These are phyloP conservation scores for Macquaria australasica DNA, from an alignment of 2,113 vertebrate genomes.

Conservation along the genomic window DNA sequence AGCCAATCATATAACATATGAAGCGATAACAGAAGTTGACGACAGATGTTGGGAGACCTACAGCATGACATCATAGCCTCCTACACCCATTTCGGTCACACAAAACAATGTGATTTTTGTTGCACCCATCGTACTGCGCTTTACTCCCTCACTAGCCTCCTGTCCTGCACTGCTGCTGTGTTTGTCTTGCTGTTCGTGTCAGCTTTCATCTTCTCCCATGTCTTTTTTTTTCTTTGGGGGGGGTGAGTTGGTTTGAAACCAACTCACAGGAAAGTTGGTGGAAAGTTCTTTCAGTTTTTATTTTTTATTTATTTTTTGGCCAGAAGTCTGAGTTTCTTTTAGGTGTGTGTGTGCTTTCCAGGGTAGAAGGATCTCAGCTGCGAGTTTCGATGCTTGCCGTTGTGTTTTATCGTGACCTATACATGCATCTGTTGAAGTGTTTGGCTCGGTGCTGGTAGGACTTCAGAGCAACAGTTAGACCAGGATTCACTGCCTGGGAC, in stretches of 20 bases:
- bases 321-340: slow-evolving; percentile 28
- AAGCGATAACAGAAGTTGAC: neutral
- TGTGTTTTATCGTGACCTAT: slow-evolving; percentile 10
- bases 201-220: slow-evolving; percentile 37
- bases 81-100: slow-evolving; percentile 37
- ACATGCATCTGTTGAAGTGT: slow-evolving; percentile 36
- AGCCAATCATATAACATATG: neutral
- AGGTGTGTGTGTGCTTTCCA: slow-evolving; percentile 26
- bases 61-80: slow-evolving; percentile 59
- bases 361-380: slow-evolving; percentile 5
- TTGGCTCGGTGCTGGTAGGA: slow-evolving; percentile 46
- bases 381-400: neutral
- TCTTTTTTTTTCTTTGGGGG: neutral
- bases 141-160: neutral
- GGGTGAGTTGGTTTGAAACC: neutral
- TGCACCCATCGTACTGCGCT: slow-evolving; percentile 16
- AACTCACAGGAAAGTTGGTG: slow-evolving; percentile 49
- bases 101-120: slow-evolving; percentile 48
- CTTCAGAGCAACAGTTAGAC: slow-evolving; percentile 68
- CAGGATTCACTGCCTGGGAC: slow-evolving; percentile 58
- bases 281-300: slow-evolving; percentile 30
- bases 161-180: slow-evolving; percentile 15
- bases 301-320: slow-evolving; percentile 13
- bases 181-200: slow-evolving; percentile 30
- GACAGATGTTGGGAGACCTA: neutral